Evolutionary conservation across 2,888 invertebrate species (phyloP), one percentile per base, ranked within the genome.

Genomic region (Apoda limacodes): DNA sequence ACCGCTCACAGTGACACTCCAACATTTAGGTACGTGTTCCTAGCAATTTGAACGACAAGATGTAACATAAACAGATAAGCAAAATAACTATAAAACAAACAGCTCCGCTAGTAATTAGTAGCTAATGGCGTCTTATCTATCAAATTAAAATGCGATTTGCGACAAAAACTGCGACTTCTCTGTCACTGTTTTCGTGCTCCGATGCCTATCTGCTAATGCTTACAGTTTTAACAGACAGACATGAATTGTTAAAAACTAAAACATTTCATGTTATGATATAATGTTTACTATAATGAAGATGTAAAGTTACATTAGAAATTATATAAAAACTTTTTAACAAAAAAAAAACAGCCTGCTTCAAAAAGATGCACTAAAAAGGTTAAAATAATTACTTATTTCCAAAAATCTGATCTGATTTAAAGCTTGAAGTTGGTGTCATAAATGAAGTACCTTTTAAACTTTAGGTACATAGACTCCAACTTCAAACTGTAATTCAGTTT

Each of bases 101-200:
- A 57, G 55, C 55, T 58, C 54, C 45, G 46, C 47, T 60, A 60
- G 67, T 61, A 78, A 78, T 75, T 74, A 72, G 60, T 56, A 59
- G 63, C 70, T 72, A 78, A 78, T 71, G 72, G 58, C 60, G 45
- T 50, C 67, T 71, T 75, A 74, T 75, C 74, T 67, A 39, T 36
- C 63, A 75, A 78, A 78, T 78, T 78, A 78, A 78, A 76, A 75
- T 64, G 62, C 74, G 66, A 78, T 78, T 78, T 76, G 64, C 74
- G 69, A 67, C 68, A 67, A 48, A 47, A 46, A 43, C 17, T 17
- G 39, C 40, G 26, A 42, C n/a, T 44, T 42, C 40, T 42, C 43
- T 43, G 43, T 57, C 60, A 65, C 65, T 70, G 66, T 69, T 72
- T 60, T 65, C 60, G 61, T 52, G 55, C 47, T 47, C 41, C 46